Conservation (phyloP, 1,140 invertebrate species). For the Anoplophora glabripennis region DNA sequence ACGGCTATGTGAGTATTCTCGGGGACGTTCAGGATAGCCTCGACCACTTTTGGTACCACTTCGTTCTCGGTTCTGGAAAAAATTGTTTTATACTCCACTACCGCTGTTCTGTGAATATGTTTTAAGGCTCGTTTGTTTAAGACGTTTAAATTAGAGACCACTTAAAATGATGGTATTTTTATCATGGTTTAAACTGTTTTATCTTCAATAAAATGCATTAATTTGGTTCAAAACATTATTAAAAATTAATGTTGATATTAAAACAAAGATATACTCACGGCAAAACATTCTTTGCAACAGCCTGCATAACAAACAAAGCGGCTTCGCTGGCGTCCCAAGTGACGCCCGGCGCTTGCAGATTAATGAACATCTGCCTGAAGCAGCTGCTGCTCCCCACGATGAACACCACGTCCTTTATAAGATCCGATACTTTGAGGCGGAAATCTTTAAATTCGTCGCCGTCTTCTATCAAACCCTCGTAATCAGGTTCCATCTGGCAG, state of each 20-base stretch:
- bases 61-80: conserved; percentile 81
- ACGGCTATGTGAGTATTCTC: conserved; percentile 84
- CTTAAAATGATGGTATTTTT: no score
- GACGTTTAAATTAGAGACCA: no score
- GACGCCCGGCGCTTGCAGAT: conserved; percentile 62
- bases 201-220: no score
- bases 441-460: conserved; percentile 86
- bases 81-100: no score
- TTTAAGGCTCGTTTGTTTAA: no score
- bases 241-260: no score
- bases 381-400: conserved; percentile 90
- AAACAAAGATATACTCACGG: conserved; percentile 69
- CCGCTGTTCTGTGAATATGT: no score
- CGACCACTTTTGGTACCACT: conserved; percentile 88
- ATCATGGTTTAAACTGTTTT: no score
- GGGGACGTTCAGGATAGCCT: conserved; percentile 84
- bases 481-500: conserved; percentile 88
- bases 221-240: no score
- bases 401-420: conserved; percentile 97
- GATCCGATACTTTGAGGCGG: conserved; percentile 81
- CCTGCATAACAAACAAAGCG: conserved; percentile 93
- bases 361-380: conserved; percentile 87
- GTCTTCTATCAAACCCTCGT: conserved; percentile 86
- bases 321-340: conserved; percentile 93
- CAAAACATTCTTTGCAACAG: conserved; percentile 92